A percentile compares a stretch with the other conserved stretches of the same genome.
Conservation (phyloP, 2,113 vertebrate species). For the Pyrgilauda ruficollis region DNA sequence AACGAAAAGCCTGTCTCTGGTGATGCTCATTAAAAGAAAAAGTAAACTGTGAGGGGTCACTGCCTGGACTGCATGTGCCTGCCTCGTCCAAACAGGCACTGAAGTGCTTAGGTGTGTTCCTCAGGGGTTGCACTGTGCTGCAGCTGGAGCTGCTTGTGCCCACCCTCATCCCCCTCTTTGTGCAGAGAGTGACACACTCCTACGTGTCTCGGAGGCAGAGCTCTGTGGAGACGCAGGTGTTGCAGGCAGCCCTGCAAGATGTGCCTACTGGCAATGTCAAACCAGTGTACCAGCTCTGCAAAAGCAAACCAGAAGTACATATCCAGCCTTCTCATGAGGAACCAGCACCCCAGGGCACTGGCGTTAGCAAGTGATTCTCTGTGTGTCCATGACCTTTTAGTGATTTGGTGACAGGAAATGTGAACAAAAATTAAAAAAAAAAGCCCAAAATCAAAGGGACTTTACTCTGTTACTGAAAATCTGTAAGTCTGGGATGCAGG, state of each 20-base stretch:
- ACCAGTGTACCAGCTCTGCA: neutral
- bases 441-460: neutral
- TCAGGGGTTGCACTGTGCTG: neutral
- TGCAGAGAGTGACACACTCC: neutral
- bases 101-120: accelerated
- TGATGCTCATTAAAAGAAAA: neutral
- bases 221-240: neutral
- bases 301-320: neutral
- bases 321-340: neutral
- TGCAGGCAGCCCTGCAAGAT: neutral
- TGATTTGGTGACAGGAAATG: neutral
- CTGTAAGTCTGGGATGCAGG: neutral
- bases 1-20: neutral
- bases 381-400: neutral
- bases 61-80: neutral
- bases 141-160: neutral
- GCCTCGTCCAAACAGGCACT: neutral
- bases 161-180: neutral
- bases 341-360: neutral
- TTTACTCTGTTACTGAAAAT: neutral
- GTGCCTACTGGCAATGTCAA: neutral
- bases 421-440: neutral
- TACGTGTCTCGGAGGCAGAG: neutral
- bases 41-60: neutral
- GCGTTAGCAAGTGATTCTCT: neutral